phyloP scores from a whole-genome alignment of 2,888 invertebrate genomes.

The Drosophila cyrtoloma region DNA sequence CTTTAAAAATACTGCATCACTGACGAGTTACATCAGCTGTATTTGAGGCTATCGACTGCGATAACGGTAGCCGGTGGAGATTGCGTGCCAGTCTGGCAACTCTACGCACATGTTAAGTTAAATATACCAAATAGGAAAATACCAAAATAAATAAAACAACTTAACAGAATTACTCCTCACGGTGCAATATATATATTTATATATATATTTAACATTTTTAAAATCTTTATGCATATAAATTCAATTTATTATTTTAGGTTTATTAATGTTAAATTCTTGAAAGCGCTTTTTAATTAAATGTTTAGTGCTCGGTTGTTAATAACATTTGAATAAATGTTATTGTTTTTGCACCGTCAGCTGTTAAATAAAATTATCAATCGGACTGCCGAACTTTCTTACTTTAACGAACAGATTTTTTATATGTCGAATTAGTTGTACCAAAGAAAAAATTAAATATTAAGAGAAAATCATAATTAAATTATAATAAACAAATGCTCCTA shows the following conservation, averaged over 20 bases:
- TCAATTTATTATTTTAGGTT: neutral
- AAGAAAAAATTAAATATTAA: neutral
- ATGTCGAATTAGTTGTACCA: conserved; percentile 1
- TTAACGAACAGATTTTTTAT: neutral
- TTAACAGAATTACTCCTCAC: conserved; percentile 9
- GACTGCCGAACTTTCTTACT: neutral
- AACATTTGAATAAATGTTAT: neutral
- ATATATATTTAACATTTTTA: neutral
- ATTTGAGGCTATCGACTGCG: neutral
- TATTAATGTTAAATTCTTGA: neutral
- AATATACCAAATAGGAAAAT: conserved; percentile 5
- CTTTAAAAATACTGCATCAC: neutral
- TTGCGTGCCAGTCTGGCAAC: conserved; percentile 14
- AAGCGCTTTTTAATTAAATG: neutral
- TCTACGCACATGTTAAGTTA: neutral
- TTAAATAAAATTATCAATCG: conserved; percentile 11
- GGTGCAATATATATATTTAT: neutral
- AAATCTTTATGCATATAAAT: too few relatives aligned
- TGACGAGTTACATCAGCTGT: neutral
- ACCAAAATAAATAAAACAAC: neutral
- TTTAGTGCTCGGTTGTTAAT: neutral
- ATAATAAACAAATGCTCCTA: neutral
- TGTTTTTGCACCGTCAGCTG: conserved; percentile 14
- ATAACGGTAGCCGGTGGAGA: neutral
- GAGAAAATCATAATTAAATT: neutral